These are phyloP conservation scores for Chelonus insularis DNA, from an alignment of 1,140 invertebrate genomes.

Conservation along the genomic window DNA sequence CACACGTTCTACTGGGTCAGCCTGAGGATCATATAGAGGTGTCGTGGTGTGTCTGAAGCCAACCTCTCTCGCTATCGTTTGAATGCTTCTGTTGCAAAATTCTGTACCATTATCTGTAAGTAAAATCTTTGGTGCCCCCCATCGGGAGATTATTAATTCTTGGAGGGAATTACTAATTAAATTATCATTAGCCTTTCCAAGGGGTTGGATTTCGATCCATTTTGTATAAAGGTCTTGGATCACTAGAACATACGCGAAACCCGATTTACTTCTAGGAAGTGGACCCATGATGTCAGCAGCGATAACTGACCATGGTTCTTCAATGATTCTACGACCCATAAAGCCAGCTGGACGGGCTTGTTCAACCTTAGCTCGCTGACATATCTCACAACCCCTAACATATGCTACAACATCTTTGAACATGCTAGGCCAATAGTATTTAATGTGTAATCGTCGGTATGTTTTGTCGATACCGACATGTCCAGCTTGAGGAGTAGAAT, in stretches of 20 bases:
- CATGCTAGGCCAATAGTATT: slow-evolving; percentile 44
- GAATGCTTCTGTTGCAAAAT: too few species aligned
- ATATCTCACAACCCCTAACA: slow-evolving; percentile 36
- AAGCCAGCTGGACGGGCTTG: slow-evolving; percentile 34
- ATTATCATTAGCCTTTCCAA: slow-evolving; percentile 41
- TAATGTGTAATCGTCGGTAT: slow-evolving; percentile 8
- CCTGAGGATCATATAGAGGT: too few species aligned
- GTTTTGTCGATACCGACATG: slow-evolving; percentile 40
- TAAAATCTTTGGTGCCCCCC: slow-evolving; percentile 42
- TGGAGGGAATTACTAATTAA: slow-evolving; percentile 35
- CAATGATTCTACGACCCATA: slow-evolving; percentile 33
- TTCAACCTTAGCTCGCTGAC: slow-evolving; percentile 36
- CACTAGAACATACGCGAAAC: slow-evolving; percentile 41
- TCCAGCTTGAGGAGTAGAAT: slow-evolving; percentile 9
- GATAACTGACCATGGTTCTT: slow-evolving; percentile 38
- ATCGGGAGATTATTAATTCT: slow-evolving; percentile 38
- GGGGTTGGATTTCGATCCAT: slow-evolving; percentile 45
- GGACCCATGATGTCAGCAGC: slow-evolving; percentile 45
- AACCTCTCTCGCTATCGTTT: too few species aligned
- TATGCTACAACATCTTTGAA: slow-evolving; percentile 33
- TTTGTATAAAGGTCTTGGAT: slow-evolving; percentile 35
- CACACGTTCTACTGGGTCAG: too few species aligned
- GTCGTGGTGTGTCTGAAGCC: too few species aligned
- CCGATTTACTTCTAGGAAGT: slow-evolving; percentile 37
- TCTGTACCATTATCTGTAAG: slow-evolving; percentile 54